Base-by-base conservation (phyloP, 2,888 invertebrate genomes). In the Halocaridina rubra region DNA sequence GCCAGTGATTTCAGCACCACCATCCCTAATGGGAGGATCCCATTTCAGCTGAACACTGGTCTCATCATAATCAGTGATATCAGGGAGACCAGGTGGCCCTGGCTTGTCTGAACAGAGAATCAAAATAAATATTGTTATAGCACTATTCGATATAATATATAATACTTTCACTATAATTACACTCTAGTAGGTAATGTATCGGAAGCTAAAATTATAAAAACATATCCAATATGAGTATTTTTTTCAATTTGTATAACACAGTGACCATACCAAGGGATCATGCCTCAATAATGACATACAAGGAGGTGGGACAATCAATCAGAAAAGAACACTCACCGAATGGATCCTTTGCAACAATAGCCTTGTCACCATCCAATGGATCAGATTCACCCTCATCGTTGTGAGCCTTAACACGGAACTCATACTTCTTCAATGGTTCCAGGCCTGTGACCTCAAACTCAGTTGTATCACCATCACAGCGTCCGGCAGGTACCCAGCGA, bases 341-440 rank as follows among this genome's bases (percentile, higher is more conserved):
- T 24, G 99, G 99, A 93, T 99, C 99, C 92, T 99, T 99, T 79
- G 99, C 99, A 13, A 98, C 91, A 84, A 96, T 96, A 0, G 96
- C 94, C 46, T 94, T 94, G 89, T 97, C 97, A 0, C 88, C 84
- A 89, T 96, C 96, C 69, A 99, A 92, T 5, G 98, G 98, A 89
- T 98, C 98, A 0, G 98, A 98, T 91, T 97, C 97, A 3, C 99
- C 99, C 91, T 98, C 97, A 90, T 97, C 97, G 91, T 99, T 99
- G 10, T 97, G 94, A 7, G 99, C 99, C 90, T 96, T 97, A 0
- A 99, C 98, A 85, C 99, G 94, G 94, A 99, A 99, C 91, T 98
- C 96, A 92, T 99, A 99, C 86, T 97, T 96, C 91, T 97, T 96
- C 88, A 97, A 97, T 80, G 98, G 97, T 91, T 97, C 97, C 16